These are phyloP conservation scores for Alsophila aescularia DNA, from an alignment of 2,888 invertebrate species.

Conservation along the genomic window DNA sequence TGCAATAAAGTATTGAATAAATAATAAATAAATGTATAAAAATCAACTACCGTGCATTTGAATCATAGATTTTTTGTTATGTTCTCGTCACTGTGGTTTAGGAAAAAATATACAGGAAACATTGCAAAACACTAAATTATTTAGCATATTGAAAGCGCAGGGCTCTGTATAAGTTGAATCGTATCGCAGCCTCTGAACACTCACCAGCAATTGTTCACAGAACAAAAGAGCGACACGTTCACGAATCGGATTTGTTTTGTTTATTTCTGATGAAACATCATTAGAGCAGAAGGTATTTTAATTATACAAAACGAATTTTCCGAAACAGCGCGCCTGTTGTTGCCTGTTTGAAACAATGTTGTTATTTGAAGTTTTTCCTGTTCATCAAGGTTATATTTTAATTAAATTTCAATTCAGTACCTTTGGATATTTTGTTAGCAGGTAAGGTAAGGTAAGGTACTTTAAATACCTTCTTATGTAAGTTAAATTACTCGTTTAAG, in stretches of 20 bases:
- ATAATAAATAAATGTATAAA: too few species aligned
- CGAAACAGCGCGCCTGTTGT: constrained; percentile 3
- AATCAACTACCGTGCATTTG: too few species aligned
- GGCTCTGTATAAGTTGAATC: neutral
- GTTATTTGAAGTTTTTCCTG: constrained; percentile 21
- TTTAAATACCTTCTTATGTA: too few species aligned
- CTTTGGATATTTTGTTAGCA: constrained; percentile 2
- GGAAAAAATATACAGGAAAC: too few species aligned
- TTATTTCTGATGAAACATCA: constrained; percentile 28
- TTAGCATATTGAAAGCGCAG: too few species aligned
- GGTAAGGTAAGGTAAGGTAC: too few species aligned
- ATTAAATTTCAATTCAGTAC: constrained; percentile 16
- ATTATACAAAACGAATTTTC: constrained; percentile 18
- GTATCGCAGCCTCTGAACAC: constrained; percentile 3
- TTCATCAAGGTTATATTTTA: constrained; percentile 6
- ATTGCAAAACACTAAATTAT: too few species aligned
- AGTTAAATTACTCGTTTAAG: too few species aligned
- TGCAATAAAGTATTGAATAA: too few species aligned
- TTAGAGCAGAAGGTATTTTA: constrained; percentile 27
- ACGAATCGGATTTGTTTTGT: constrained; percentile 22
- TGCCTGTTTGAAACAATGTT: constrained; percentile 10
- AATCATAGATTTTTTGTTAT: too few species aligned
- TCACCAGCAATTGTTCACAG: constrained; percentile 39
- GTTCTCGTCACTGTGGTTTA: too few species aligned
- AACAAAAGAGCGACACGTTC: constrained; percentile 33